Evolutionary conservation across 2,797 vertebrate species (phyloP).

Genomic region (Sus cebifrons): DNA sequence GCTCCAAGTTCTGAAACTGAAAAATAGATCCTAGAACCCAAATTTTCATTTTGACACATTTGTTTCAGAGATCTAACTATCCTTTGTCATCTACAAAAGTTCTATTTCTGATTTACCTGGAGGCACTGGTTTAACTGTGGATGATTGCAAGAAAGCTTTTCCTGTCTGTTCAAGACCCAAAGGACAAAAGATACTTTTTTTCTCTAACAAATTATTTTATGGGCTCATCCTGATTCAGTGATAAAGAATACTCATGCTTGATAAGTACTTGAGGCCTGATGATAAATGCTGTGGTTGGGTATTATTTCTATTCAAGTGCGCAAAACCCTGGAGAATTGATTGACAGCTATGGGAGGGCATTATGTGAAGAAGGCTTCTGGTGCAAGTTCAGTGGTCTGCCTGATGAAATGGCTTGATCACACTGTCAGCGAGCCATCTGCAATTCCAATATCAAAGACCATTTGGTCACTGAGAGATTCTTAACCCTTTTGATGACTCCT

Average conservation of each 20-base stretch:
- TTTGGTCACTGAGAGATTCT: slow-evolving; percentile 21
- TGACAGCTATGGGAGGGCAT: not conserved
- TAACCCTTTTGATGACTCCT: slow-evolving; percentile 25
- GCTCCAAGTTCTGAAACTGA: not conserved
- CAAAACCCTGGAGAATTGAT: slow-evolving; percentile 56
- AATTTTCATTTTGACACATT: slow-evolving; percentile 24
- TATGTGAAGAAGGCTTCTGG: not conserved
- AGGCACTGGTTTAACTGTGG: not conserved
- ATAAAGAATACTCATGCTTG: slow-evolving; percentile 48
- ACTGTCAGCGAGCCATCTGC: not conserved
- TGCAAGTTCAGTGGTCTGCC: slow-evolving; percentile 7
- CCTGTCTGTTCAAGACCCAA: slow-evolving; percentile 21
- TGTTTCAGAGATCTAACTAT: not conserved
- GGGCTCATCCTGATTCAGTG: slow-evolving; percentile 48
- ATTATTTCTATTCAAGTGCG: slow-evolving; percentile 72
- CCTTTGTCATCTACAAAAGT: not conserved
- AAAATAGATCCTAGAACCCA: not conserved
- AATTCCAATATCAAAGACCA: slow-evolving; percentile 23
- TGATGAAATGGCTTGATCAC: slow-evolving; percentile 68
- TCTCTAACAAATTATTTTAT: not conserved
- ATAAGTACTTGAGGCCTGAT: slow-evolving; percentile 68
- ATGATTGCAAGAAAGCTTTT: not conserved
- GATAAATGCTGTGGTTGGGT: slow-evolving; percentile 67
- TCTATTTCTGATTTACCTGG: slow-evolving; percentile 4
- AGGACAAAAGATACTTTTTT: not conserved